phyloP scores from a whole-genome alignment of 2,797 vertebrate genomes.

The Leptatherina wallacei region DNA sequence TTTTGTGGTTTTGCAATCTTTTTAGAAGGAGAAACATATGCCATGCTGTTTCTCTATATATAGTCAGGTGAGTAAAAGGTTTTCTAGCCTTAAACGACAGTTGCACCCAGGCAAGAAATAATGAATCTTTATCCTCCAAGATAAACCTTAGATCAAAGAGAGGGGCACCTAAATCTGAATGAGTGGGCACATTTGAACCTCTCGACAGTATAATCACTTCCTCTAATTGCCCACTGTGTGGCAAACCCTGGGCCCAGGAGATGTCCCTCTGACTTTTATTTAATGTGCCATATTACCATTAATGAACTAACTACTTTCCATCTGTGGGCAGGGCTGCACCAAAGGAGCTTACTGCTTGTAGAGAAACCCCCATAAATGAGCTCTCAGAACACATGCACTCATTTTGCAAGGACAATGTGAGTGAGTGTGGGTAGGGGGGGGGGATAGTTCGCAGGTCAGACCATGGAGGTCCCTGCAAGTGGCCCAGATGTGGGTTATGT shows the following conservation, averaged over 20 bases:
- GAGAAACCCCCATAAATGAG: conserved; percentile 74
- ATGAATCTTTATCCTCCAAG: conserved; percentile 42
- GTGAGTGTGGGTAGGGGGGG: conserved; percentile 10
- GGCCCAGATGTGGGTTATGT: conserved; percentile 56
- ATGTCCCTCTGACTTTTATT: conserved; percentile 87
- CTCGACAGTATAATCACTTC: conserved; percentile 84
- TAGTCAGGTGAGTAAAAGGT: conserved; percentile 12
- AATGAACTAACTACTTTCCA: conserved; percentile 83
- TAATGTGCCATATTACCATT: conserved; percentile 87
- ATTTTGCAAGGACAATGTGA: conserved; percentile 52
- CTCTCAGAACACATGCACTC: conserved; percentile 63
- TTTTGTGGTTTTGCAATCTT: neutral
- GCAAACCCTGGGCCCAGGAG: conserved; percentile 79
- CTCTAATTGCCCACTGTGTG: conserved; percentile 85
- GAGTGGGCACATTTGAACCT: conserved; percentile 80
- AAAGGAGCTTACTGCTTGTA: conserved; percentile 67
- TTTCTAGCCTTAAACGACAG: conserved; percentile 36
- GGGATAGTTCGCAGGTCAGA: conserved; percentile 16
- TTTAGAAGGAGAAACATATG: neutral
- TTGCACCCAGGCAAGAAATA: conserved; percentile 36
- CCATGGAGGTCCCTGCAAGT: conserved; percentile 34
- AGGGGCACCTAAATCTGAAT: conserved; percentile 71
- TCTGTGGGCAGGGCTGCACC: conserved; percentile 70
- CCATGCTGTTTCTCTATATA: conserved; percentile 3
- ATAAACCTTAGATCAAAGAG: conserved; percentile 60